Base-by-base conservation (phyloP, 2,797 vertebrate species). In the Mareca penelope region DNA sequence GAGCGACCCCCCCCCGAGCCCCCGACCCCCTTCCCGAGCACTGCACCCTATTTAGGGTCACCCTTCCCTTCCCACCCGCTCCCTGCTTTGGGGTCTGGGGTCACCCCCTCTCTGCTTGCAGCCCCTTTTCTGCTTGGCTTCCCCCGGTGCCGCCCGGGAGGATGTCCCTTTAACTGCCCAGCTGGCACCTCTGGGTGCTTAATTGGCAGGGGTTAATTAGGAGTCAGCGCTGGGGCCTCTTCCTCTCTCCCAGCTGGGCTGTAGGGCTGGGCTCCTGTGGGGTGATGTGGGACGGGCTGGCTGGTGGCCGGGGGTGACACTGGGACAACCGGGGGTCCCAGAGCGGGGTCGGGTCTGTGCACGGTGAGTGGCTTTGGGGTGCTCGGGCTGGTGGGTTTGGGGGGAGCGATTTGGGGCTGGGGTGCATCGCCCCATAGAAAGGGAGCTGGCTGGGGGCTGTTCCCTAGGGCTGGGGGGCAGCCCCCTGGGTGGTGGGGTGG, bases 181-280 rank as follows among this genome's bases (percentile, higher is more conserved):
- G 57, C 39, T 13, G 48, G 13, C 37, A 4, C 39, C 78, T 64
- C 63, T 50, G 28, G 29, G 61, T 1, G 44, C n/a, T 80, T 90
- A 65, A 94, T 90, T 93, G 42, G 55, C 53, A 26, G 85, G 9
- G 57, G 80, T 78, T 95, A 91, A 96, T 90, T 61, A 93, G 65
- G 65, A 80, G 44, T 22, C 10, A 7, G 60, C 37, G 75, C 59
- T 46, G 19, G 1, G 7, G 76, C 22, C 0, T 6, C 15, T 67
- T 40, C 46, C 12, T 26, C 16, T 10, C 35, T 69, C 46, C 6
- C 29, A 22, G 87, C 40, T 4, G 12, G 60, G 56, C 61, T 28
- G 61, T 3, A 4, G 87, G 72, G 67, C 71, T 57, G 68, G 19
- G 76, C 1, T 39, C 42, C 52, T 3, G 50, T 12, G 44, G 56